These are phyloP conservation scores for Limnephilus rhombicus DNA, from an alignment of 2,888 invertebrate species.

Conservation along the genomic window DNA sequence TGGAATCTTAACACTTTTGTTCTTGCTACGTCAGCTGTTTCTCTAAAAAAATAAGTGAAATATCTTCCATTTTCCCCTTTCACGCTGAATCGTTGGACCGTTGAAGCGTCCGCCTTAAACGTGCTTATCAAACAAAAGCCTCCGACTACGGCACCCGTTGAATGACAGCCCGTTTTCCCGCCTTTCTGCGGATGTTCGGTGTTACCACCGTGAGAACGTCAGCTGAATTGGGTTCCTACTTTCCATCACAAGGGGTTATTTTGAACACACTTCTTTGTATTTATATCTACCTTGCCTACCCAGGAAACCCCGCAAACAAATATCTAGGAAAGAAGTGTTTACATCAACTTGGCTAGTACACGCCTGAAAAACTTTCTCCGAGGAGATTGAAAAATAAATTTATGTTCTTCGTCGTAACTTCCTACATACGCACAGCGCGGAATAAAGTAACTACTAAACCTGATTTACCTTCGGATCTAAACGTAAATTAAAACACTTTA, in stretches of 20 bases:
- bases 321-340: slow-evolving; percentile 31
- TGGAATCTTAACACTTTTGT: background rate
- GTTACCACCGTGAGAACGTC: slow-evolving; percentile 16
- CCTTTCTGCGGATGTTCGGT: background rate
- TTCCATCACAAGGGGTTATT: slow-evolving; percentile 16
- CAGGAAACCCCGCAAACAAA: background rate
- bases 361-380: background rate
- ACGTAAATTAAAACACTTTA: background rate
- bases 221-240: background rate
- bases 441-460: background rate
- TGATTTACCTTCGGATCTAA: background rate
- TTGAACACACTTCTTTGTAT: background rate
- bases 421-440: background rate
- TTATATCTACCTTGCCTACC: background rate
- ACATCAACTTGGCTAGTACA: background rate
- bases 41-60: slow-evolving; percentile 8
- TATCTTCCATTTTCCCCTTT: slow-evolving; percentile 21
- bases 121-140: slow-evolving; percentile 39
- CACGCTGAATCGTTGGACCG: background rate
- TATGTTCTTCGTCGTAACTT: slow-evolving; percentile 11
- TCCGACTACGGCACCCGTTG: background rate
- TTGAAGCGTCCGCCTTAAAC: slow-evolving; percentile 14
- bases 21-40: background rate
- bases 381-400: slow-evolving; percentile 41
- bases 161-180: slow-evolving; percentile 16